phyloP scores from a whole-genome alignment of 2,888 invertebrate genomes.

The Lysandra coridon region DNA sequence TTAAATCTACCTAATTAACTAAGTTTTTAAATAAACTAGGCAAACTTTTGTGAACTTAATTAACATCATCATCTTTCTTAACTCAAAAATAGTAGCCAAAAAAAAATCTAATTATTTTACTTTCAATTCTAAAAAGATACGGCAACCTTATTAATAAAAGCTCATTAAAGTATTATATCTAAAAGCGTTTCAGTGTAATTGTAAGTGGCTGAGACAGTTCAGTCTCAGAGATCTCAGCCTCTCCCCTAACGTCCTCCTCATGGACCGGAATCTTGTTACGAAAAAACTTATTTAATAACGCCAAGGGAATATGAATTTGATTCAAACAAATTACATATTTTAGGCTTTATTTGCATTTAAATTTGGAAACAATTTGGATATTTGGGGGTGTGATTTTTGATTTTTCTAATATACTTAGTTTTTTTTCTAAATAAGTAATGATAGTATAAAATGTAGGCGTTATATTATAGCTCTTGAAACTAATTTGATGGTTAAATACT shows the following conservation, averaged over 20 bases:
- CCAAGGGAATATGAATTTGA: slow-evolving; percentile 62
- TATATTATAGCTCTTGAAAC: too few relatives aligned
- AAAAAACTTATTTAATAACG: slow-evolving; percentile 77
- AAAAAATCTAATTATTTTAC: background rate
- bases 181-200: slow-evolving; percentile 43
- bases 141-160: slow-evolving; percentile 7
- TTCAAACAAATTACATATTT: slow-evolving; percentile 50
- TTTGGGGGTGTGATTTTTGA: background rate
- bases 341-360: background rate
- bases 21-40: background rate
- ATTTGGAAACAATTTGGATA: background rate
- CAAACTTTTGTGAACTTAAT: too few relatives aligned
- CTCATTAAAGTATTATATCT: slow-evolving; percentile 22
- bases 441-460: too few relatives aligned
- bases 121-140: background rate
- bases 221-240: slow-evolving; percentile 61
- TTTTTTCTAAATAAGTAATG: background rate
- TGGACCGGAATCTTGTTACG: slow-evolving; percentile 76
- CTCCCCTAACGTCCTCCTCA: slow-evolving; percentile 70
- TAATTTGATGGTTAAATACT: too few relatives aligned
- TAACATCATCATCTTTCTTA: background rate
- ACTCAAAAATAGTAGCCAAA: background rate
- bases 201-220: slow-evolving; percentile 32
- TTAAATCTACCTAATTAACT: background rate
- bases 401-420: background rate